Conservation (phyloP, 2,113 vertebrate genomes). For the Meriones unguiculatus region DNA sequence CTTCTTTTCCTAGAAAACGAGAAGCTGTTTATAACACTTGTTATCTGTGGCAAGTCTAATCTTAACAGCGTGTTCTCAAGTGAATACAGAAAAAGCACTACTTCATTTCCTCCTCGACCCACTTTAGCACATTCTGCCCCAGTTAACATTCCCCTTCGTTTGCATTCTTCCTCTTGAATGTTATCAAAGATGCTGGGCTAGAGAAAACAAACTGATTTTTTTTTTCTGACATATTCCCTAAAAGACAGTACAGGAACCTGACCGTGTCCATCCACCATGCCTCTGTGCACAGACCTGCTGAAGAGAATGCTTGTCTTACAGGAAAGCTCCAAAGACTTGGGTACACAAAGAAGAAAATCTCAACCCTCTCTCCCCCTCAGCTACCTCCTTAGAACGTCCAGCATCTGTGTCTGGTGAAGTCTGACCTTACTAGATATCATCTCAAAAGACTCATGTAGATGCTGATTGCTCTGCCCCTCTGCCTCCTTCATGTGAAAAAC, state of each 20-base stretch:
- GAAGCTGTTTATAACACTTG: conserved; percentile 25
- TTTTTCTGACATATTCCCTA: conserved; percentile 48
- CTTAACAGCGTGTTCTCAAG: conserved; percentile 65
- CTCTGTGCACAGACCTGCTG: neutral
- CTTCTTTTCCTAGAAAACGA: neutral
- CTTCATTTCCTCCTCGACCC: conserved; percentile 72
- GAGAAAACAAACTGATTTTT: conserved; percentile 70
- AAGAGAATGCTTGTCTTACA: neutral
- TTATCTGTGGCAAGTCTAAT: conserved; percentile 55
- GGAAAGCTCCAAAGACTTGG: neutral
- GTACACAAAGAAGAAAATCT: conserved; percentile 7
- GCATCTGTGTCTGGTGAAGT: neutral
- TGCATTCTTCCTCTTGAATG: conserved; percentile 48
- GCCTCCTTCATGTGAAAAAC: neutral
- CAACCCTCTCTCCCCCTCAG: neutral
- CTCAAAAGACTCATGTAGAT: neutral
- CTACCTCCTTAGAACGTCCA: neutral
- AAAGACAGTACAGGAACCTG: neutral
- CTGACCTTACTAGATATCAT: neutral
- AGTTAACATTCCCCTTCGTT: conserved; percentile 69
- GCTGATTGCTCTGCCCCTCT: neutral
- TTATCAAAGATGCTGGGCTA: conserved; percentile 70
- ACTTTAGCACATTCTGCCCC: conserved; percentile 66
- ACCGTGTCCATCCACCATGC: neutral
- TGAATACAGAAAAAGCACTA: conserved; percentile 21